phyloP scores from a whole-genome alignment of 2,888 invertebrate genomes.

The Agrotis puta region DNA sequence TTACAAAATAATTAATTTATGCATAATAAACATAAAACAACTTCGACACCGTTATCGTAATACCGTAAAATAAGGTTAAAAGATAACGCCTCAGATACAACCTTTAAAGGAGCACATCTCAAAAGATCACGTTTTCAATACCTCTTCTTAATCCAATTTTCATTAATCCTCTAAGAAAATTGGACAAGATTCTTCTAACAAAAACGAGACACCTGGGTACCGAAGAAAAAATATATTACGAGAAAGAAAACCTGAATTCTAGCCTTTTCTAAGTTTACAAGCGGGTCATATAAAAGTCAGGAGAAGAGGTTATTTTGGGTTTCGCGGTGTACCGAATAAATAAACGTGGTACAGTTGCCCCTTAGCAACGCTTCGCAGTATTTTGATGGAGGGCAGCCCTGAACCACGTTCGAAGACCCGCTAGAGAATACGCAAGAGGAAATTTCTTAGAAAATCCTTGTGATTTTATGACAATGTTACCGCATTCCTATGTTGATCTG shows the following conservation, averaged over 20 bases:
- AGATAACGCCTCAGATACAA: conserved; percentile 30
- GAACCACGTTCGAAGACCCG: conserved; percentile 48
- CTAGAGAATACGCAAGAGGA: conserved; percentile 57
- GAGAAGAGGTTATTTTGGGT: conserved; percentile 50
- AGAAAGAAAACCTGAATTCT: conserved; percentile 50
- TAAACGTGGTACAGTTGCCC: conserved; percentile 70
- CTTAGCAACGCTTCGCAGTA: conserved; percentile 63
- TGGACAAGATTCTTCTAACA: conserved; percentile 36
- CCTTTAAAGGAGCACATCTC: conserved; percentile 17
- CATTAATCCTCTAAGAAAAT: conserved; percentile 57
- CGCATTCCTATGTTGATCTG: conserved; percentile 64
- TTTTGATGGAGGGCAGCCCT: conserved; percentile 61
- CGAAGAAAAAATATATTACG: conserved; percentile 52
- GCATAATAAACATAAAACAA: conserved; percentile 3
- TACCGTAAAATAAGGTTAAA: conserved; percentile 35
- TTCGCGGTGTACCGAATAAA: conserved; percentile 60
- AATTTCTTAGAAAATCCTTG: conserved; percentile 59
- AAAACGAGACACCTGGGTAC: conserved; percentile 56
- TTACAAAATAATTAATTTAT: conserved; percentile 5
- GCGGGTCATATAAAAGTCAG: conserved; percentile 63
- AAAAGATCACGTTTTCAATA: conserved; percentile 59
- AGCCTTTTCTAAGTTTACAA: conserved; percentile 59
- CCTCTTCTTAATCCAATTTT: conserved; percentile 51
- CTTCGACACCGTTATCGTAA: conserved; percentile 9
- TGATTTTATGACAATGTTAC: conserved; percentile 63